Percentiles rank a stretch among this genome's conserved stretches.
Conservation (phyloP, 2,113 vertebrate genomes). For the Colinus virginianus region DNA sequence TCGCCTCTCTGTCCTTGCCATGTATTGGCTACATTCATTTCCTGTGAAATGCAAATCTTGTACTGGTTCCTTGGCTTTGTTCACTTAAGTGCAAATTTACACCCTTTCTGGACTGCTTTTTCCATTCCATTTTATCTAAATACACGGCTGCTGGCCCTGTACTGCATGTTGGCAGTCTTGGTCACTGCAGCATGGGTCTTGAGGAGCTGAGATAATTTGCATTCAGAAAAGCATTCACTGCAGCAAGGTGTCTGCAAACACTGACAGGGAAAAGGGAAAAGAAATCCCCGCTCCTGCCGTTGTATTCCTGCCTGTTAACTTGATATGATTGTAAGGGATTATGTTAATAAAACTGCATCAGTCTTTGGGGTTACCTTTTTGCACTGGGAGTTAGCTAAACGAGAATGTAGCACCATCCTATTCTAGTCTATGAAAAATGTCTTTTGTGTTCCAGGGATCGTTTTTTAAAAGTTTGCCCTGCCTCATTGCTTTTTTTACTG, state of each 20-base stretch:
- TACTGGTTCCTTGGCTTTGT: background rate
- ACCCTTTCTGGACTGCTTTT: background rate
- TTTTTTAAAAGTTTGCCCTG: background rate
- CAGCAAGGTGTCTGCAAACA: slow-evolving; percentile 45
- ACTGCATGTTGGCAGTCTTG: background rate
- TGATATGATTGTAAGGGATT: background rate
- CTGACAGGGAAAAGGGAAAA: background rate
- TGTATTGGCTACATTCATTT: background rate
- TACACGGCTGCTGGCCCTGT: background rate
- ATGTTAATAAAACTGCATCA: background rate
- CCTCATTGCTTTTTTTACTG: background rate
- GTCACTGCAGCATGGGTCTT: background rate
- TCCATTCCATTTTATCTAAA: background rate
- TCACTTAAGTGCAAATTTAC: background rate
- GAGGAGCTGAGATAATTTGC: slow-evolving; percentile 29
- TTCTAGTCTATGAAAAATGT: background rate
- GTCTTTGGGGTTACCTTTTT: background rate
- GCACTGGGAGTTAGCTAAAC: background rate
- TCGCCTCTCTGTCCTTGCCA: background rate
- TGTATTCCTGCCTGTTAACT: background rate
- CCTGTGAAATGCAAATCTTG: background rate
- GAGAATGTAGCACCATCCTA: background rate
- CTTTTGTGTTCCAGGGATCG: background rate
- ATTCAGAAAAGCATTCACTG: slow-evolving; percentile 58
- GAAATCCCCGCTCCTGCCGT: background rate